Evolutionary conservation across 2,113 vertebrate species (phyloP), one percentile per base, ranked within the genome.

Genomic region (Miniopterus natalensis): DNA sequence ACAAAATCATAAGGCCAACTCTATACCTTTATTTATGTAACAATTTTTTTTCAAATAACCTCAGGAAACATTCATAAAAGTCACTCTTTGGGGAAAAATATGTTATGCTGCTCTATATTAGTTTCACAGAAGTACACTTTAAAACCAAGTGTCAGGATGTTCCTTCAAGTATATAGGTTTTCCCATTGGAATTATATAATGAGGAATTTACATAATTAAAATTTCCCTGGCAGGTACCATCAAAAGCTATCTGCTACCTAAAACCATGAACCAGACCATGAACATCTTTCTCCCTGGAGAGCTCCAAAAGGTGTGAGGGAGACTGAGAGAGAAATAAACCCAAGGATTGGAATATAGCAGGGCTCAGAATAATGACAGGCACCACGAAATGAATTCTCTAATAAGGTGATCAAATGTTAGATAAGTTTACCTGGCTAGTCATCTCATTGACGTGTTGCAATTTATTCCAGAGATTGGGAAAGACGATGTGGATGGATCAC

Each of bases 161-260:
- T 95, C 40, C 81, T 97, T 89, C 91, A 95, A 97, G 70, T 95
- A 94, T 80, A 96, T 84, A 63, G 17, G 31, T 81, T 66, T 84
- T 40, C 27, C 63, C 57, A 63, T 6, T 95, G 85, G 73, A 88
- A 65, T 96, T 96, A 66, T 83, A 91, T 66, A 88, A 92, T 65
- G 57, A 95, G 77, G 31, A 85, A 86, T 70, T 94, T 94, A 55
- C 57, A 94, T 96, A 93, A 92, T 97, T 90, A 95, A 95, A 97
- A 89, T 36, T 90, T 95, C 21, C 89, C 71, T 91, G 66, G 79
- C 92, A 95, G 74, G 55, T 89, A 70, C 88, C 70, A 42, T 75
- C 75, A 88, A 96, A 93, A 95, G 42, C 88, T 92, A 85, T 90
- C 93, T 90, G 66, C 73, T 95, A 45, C 63, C 70, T 88, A 40